phyloP scores from a whole-genome alignment of 2,888 invertebrate species.

The Orthonevra nobilis region DNA sequence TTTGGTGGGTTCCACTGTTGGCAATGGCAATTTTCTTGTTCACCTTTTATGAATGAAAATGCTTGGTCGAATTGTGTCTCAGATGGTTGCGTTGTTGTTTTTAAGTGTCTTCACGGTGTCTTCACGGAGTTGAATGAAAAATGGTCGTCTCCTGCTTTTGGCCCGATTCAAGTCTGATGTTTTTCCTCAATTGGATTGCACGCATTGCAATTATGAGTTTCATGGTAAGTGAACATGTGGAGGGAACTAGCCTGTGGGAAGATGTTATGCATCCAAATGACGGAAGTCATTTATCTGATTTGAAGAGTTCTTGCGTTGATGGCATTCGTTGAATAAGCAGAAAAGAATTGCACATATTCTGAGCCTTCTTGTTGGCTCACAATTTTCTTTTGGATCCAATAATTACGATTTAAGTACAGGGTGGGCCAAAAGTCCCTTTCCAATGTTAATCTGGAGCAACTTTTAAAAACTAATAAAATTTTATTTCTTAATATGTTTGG shows the following conservation, averaged over 20 bases:
- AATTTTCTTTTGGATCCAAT: too few species aligned
- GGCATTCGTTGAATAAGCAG: too few species aligned
- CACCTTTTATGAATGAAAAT: slow-evolving; percentile 37
- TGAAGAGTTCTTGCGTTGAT: too few species aligned
- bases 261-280: slow-evolving; percentile 23
- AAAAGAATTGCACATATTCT: too few species aligned
- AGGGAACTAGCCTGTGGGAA: slow-evolving; percentile 17
- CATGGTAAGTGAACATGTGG: slow-evolving; percentile 24
- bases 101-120: slow-evolving; percentile 16
- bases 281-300: too few species aligned
- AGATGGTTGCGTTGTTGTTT: slow-evolving; percentile 26
- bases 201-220: slow-evolving; percentile 35
- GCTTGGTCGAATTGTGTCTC: slow-evolving; percentile 32
- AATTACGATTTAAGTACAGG: too few species aligned
- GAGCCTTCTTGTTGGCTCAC: too few species aligned
- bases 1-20: slow-evolving; percentile 12
- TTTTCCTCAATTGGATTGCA: slow-evolving; percentile 18
- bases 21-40: slow-evolving; percentile 5
- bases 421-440: too few species aligned
- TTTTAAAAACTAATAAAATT: too few species aligned
- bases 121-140: slow-evolving; percentile 28
- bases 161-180: neutral
- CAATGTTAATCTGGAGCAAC: too few species aligned
- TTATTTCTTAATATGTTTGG: too few species aligned
- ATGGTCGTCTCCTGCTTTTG: slow-evolving; percentile 4